Conservation (phyloP, 2,113 vertebrate species). For the Monarcha castaneiventris region DNA sequence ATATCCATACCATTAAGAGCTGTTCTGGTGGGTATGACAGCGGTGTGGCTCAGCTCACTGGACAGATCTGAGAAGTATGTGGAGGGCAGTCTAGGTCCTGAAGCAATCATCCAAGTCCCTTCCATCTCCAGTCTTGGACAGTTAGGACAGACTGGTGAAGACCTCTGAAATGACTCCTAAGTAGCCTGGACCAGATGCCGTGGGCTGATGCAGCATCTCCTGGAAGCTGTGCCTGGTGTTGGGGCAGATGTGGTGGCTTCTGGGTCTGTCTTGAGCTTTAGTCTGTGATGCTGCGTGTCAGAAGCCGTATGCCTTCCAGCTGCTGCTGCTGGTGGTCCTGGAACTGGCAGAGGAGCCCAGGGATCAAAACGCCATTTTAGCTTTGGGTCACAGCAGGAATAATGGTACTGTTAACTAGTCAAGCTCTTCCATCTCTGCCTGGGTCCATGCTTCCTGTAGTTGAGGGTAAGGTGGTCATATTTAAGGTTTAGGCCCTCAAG, state of each 20-base stretch:
- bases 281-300: background rate
- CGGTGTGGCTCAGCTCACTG: background rate
- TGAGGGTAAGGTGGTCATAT: background rate
- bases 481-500: background rate
- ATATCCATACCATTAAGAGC: background rate
- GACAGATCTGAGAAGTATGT: background rate
- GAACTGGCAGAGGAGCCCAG: background rate
- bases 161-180: background rate
- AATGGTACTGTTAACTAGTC: background rate
- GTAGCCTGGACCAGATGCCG: background rate
- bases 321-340: background rate
- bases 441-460: background rate
- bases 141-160: background rate
- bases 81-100: background rate
- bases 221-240: background rate
- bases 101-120: background rate
- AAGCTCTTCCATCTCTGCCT: background rate
- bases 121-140: background rate
- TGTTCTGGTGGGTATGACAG: background rate
- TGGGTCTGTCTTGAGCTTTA: background rate
- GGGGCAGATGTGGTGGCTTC: background rate
- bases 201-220: background rate
- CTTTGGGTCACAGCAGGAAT: background rate
- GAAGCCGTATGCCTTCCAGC: background rate
- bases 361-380: background rate